Base-by-base conservation (phyloP, 1,140 invertebrate genomes). In the Delia radicum region DNA sequence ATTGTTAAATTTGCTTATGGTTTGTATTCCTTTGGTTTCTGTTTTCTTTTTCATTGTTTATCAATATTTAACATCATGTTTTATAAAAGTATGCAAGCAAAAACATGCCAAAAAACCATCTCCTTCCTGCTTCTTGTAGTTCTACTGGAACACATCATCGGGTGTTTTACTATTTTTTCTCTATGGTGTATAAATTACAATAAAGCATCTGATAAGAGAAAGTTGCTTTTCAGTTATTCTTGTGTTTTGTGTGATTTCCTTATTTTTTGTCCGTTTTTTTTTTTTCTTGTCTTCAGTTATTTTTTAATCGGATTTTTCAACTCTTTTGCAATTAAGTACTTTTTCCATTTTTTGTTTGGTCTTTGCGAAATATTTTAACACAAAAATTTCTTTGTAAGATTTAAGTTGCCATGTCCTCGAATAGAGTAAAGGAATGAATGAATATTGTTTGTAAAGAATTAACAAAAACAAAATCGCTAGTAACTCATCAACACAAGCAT, bases 241-340 rank as follows among this genome's bases (percentile, higher is more conserved):
- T 24, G 8, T 69, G 26, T 69, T 33, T 33, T 33, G 33, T 18
- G 65, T 21, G 10, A 18, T 12, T 65, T n/a, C 18, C 6, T 67
- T 67, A 24, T 69, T 24, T 37, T 31, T 61, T 72, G 21, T 55
- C 21, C 8, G 48, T 81, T 78, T 62, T 67, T 75, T 18, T 61
- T 67, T 61, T 72, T 28, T 71, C 80, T 82, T 85, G 65, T 69
- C 31, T 69, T 69, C 29, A 69, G 81, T 83, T 85, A 85, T 85
- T 85, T 85, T 55, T 85, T 85, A 85, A 85, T 85, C 83, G 83
- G 83, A 85, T 85, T 85, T 85, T 76, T 74, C 26, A 26, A 24
- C 55, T 73, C 55, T 33, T 42, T 73, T 42, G 72, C 42, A 37
- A 73, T 26, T 48, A 28, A 65, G 46, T 61, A 63, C 26, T 31